Percentiles rank a stretch among this genome's conserved stretches.
These are phyloP conservation scores for Parthenolecanium corni DNA, from an alignment of 2,888 invertebrate species.

Conservation along the genomic window DNA sequence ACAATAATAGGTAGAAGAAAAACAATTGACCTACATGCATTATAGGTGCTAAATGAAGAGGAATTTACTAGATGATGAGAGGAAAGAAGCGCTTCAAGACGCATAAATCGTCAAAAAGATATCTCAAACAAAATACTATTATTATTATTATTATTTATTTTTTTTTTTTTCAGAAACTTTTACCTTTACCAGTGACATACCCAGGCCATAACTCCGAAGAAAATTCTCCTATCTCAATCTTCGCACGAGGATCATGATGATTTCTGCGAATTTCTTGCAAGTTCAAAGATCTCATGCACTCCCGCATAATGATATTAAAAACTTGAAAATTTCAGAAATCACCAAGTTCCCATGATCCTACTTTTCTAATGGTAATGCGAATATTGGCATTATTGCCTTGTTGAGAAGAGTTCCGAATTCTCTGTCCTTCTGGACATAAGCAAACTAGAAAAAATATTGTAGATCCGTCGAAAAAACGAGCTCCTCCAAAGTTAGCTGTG, in stretches of 20 bases:
- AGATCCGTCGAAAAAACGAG: constrained; percentile 2
- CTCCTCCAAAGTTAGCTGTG: not conserved
- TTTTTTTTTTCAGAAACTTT: too few species aligned
- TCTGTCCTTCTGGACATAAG: not conserved
- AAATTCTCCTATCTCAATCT: constrained; percentile 51
- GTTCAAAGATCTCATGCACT: constrained; percentile 50
- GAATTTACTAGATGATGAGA: too few species aligned
- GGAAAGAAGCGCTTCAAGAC: too few species aligned
- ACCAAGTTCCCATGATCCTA: constrained; percentile 51
- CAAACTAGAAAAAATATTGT: not conserved
- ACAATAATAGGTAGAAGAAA: too few species aligned
- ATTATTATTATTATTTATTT: too few species aligned
- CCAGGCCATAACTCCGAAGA: constrained; percentile 70
- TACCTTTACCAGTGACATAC: constrained; percentile 68
- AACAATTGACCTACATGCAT: too few species aligned
- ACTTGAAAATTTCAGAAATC: constrained; percentile 62
- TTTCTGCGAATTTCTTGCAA: constrained; percentile 60
- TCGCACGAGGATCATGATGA: constrained; percentile 56
- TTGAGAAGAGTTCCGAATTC: constrained; percentile 15
- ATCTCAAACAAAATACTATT: too few species aligned
- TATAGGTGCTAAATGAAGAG: too few species aligned
- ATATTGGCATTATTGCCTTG: not conserved
- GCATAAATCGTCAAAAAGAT: too few species aligned
- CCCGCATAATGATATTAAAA: constrained; percentile 64
- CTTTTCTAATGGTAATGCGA: constrained; percentile 39